Base-by-base conservation (phyloP, 92 coral and sea anemone genomes). In the Hydrozoanthus gracilis region DNA sequence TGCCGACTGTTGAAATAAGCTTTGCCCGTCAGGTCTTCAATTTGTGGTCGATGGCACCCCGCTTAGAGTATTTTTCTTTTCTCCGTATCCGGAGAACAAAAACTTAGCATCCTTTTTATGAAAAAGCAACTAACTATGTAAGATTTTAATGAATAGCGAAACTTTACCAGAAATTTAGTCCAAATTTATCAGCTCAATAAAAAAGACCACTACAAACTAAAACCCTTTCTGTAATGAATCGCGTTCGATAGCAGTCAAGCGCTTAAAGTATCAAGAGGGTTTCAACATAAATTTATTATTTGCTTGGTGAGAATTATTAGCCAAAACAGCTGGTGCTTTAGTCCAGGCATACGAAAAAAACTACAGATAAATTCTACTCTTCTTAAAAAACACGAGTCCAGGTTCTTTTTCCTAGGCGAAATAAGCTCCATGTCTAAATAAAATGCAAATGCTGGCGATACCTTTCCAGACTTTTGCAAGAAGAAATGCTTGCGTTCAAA, bases 291-390 rank as follows among this genome's bases (percentile, higher is more conserved):
- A 65, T 80, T 80, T 80, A 80, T 80, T 65, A 80, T 62, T 80
- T 80, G 85, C 85, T 80, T 80, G 85, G 85, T 65, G 85, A 80
- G 74, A 80, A 80, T 80, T 80, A 80, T 80, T 80, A 65, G 85
- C 58, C 74, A 48, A 48, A 64, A 65, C 85, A 80, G 85, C 85
- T 80, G 85, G 85, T 62, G 62, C 18, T 48, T 17, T 55, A 55
- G 16, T 65, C 51, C 60, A 45, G 74, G 20, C 73, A 64, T 56
- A 47, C 64, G 74, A 80, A 73, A 80, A 67, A 16, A 73, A 80
- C 64, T 49, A 16, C 73, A 80, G 73, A 80, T 64, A 80, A n/a
- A 64, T 73, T 80, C 74, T n/a, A 64, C 74, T 80, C 16, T 62
- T 45, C 66, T 50, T 12, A 46, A 47, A 48, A 54, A 46, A 80